Conservation (phyloP, 2,797 vertebrate species). For the Labeo calbasu region DNA sequence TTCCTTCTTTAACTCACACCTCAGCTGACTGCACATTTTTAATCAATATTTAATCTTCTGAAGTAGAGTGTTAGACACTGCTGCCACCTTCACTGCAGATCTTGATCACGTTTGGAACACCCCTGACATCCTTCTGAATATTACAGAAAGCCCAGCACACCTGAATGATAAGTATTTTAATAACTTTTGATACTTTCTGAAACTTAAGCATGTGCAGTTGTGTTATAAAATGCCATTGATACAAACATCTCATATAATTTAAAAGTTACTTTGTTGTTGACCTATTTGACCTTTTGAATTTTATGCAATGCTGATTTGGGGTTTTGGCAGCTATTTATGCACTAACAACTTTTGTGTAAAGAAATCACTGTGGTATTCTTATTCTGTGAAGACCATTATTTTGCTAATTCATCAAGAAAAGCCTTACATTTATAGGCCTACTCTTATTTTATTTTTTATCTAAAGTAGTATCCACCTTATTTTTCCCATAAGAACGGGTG, state of each 20-base stretch:
- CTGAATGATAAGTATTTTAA: neutral
- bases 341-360: neutral
- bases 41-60: conserved; percentile 11
- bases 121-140: neutral
- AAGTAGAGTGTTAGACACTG: neutral
- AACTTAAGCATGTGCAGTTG: neutral
- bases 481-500: too few relatives aligned
- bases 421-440: neutral
- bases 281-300: neutral
- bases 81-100: neutral
- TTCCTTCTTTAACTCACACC: neutral
- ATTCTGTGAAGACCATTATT: neutral
- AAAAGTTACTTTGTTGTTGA: neutral
- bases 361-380: neutral
- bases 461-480: neutral
- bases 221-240: neutral
- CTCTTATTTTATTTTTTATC: neutral
- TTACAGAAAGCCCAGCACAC: neutral
- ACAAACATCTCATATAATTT: neutral
- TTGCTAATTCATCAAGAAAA: neutral
- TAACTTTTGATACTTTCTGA: neutral
- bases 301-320: neutral
- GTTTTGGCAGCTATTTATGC: too few relatives aligned
- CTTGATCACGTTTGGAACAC: neutral
- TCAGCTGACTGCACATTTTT: conserved; percentile 13